Conservation (phyloP, 2,888 invertebrate species). For the Micoletzkya japonica region DNA sequence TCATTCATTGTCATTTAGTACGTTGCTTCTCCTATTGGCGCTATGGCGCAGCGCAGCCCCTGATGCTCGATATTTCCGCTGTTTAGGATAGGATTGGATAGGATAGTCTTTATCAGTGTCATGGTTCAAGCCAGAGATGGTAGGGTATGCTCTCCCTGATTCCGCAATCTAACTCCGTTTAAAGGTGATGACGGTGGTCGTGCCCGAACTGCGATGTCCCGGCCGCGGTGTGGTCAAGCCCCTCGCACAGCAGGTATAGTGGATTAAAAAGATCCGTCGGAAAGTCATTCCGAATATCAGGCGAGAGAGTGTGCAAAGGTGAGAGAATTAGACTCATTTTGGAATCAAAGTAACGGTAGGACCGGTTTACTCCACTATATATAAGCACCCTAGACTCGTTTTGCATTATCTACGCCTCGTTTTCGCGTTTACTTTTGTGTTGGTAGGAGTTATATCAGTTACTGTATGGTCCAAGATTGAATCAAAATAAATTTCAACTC, state of each 20-base stretch:
- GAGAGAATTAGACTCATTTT: too few species aligned
- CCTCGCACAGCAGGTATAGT: constrained; percentile 43
- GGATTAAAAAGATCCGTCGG: too few species aligned
- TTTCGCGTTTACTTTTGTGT: background rate
- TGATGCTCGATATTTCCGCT: too few species aligned
- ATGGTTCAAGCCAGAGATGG: background rate
- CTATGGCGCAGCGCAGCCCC: background rate
- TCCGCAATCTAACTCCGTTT: constrained; percentile 18
- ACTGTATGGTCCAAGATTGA: too few species aligned
- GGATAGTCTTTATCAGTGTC: background rate
- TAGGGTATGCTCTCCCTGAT: background rate
- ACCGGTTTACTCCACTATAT: too few species aligned
- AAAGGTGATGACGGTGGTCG: constrained; percentile 51
- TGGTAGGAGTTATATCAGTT: background rate
- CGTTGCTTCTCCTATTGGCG: background rate
- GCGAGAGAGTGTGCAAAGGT: too few species aligned
- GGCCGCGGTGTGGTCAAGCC: constrained; percentile 44
- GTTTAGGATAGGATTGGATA: too few species aligned
- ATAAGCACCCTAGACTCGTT: background rate
- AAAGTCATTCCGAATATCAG: too few species aligned
- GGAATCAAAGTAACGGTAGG: too few species aligned
- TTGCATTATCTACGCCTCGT: background rate
- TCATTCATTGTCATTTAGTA: background rate
- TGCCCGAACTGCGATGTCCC: constrained; percentile 48
- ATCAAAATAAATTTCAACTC: too few species aligned